A percentile compares a stretch with the other conserved stretches of the same genome.
phyloP scores from a whole-genome alignment of 2,113 vertebrate genomes.

The Misgurnus anguillicaudatus region DNA sequence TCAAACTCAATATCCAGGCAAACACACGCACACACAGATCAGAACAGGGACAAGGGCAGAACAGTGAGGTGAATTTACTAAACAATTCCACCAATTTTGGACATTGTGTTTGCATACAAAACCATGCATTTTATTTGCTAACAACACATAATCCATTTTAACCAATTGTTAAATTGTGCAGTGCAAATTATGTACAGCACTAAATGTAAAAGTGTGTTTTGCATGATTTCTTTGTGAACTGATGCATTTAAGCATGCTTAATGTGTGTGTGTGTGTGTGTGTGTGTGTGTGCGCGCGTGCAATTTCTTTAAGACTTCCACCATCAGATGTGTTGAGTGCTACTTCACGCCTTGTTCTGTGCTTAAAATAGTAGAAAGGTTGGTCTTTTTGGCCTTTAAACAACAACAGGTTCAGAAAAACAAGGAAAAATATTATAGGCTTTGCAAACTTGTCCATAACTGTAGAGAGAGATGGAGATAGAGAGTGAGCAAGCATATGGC shows the following conservation, averaged over 20 bases:
- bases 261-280: too few species aligned
- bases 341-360: not conserved
- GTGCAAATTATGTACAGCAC: too few species aligned
- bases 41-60: not conserved
- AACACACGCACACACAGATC: not conserved
- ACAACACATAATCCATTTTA: too few species aligned
- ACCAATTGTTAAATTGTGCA: too few species aligned
- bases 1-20: not conserved
- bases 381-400: not conserved
- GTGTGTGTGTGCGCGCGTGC: too few species aligned
- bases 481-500: constrained; percentile 22
- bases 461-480: not conserved
- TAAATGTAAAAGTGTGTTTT: too few species aligned
- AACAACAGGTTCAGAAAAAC: constrained; percentile 5
- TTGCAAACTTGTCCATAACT: constrained; percentile 29
- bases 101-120: too few species aligned
- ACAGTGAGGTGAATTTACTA: too few species aligned
- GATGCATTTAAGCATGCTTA: too few species aligned
- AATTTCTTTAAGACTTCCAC: not conserved
- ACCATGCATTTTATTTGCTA: too few species aligned
- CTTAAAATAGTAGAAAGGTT: not conserved
- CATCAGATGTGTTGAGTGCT: not conserved
- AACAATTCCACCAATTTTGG: too few species aligned
- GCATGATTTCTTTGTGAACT: too few species aligned
- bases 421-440: constrained; percentile 22